A percentile compares a stretch with the other conserved stretches of the same genome.
phyloP scores from a whole-genome alignment of 2,888 invertebrate genomes.

The Eustalomyia histrio region DNA sequence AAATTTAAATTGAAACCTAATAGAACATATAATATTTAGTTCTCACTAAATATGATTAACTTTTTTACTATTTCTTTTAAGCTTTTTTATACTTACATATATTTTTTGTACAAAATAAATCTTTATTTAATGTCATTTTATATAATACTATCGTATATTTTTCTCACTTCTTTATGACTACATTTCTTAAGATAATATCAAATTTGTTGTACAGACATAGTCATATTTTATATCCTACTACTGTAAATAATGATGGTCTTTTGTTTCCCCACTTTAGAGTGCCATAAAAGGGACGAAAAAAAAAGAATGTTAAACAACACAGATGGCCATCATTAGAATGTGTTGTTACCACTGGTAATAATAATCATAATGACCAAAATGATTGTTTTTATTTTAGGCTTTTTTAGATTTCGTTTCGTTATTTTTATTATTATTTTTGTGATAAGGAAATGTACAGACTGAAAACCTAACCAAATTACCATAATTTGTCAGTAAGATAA shows the following conservation, averaged over 20 bases:
- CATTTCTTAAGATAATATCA: not conserved
- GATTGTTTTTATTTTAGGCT: slow-evolving; percentile 17
- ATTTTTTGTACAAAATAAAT: not conserved
- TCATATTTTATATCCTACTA: slow-evolving; percentile 1
- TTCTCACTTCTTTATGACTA: not conserved
- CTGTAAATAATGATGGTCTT: slow-evolving; percentile 10
- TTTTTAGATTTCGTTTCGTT: slow-evolving; percentile 6
- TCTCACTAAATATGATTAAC: too few species aligned
- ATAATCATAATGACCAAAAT: slow-evolving; percentile 13
- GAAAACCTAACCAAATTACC: slow-evolving; percentile 40
- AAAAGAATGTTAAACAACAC: slow-evolving; percentile 11
- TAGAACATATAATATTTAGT: too few species aligned
- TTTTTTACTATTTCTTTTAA: too few species aligned
- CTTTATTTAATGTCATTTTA: not conserved
- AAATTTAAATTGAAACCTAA: too few species aligned
- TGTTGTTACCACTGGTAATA: slow-evolving; percentile 4
- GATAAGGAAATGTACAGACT: slow-evolving; percentile 14
- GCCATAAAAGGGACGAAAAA: not conserved
- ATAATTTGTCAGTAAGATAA: slow-evolving; percentile 54
- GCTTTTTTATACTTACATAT: too few species aligned
- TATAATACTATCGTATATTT: slow-evolving; percentile 1
- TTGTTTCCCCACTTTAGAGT: not conserved
- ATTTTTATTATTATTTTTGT: slow-evolving; percentile 17
- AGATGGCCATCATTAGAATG: slow-evolving; percentile 31
- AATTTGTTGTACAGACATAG: not conserved